phyloP scores from a whole-genome alignment of 92 coral and sea anemone species.

The Phymanthus crucifer region DNA sequence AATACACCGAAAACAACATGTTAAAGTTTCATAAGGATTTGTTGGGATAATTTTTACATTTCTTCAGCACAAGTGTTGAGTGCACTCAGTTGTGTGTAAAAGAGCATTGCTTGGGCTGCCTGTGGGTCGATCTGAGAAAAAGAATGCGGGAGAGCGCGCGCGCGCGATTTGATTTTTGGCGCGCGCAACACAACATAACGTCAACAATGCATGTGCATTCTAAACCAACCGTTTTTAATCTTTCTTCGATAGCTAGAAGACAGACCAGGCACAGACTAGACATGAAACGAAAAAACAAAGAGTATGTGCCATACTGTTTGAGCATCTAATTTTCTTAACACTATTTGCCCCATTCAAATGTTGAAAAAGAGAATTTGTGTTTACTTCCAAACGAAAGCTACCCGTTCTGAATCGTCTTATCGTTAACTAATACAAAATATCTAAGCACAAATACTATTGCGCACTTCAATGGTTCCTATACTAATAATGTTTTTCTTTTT shows the following conservation, averaged over 20 bases:
- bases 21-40: too few species aligned
- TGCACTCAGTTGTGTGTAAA: neutral
- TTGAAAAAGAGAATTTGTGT: neutral
- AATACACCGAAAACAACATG: too few species aligned
- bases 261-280: neutral
- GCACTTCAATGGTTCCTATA: neutral
- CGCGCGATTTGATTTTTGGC: neutral
- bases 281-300: neutral
- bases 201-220: neutral
- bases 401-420: too few species aligned
- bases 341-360: neutral
- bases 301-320: neutral
- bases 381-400: too few species aligned
- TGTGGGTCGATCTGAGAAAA: too few species aligned
- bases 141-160: neutral
- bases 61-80: too few species aligned
- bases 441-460: neutral
- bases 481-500: neutral
- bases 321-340: neutral
- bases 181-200: constrained; percentile 1
- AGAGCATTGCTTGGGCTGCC: neutral
- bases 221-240: neutral
- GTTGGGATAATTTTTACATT: too few species aligned
- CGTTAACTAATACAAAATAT: too few species aligned
- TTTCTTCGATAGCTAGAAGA: neutral